Base-by-base conservation (phyloP, 2,797 vertebrate genomes). In the Yasuhikotakia modesta region DNA sequence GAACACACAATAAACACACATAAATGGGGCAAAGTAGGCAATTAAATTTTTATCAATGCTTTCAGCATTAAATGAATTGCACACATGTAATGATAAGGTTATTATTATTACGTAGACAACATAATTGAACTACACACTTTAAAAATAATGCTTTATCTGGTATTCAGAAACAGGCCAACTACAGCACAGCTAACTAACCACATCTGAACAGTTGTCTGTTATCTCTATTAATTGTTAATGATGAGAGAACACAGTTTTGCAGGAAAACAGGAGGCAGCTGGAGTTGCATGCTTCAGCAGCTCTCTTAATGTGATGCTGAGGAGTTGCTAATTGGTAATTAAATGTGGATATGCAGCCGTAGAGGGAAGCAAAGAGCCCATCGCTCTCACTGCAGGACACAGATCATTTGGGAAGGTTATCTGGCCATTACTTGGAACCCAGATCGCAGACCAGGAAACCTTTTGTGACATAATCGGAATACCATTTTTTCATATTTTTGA, bases 261-360 rank as follows among this genome's bases (percentile, higher is more conserved):
- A 46, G 63, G 43, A 63, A 60, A 72, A 57, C 55, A 55, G 27
- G 70, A 69, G 55, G 53, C 65, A 77, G 63, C 69, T 73, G 63
- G 78, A 81, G 45, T 66, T 50, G 35, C 63, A 64, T 0, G 80
- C 80, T 78, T 30, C 84, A 76, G 68, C 50, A 85, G 84, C 85
- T 27, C 86, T 61, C 79, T 84, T 83, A 91, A 84, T 85, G 81
- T 82, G 76, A 88, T 87, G 86, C 76, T 67, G 73, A 84, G 82
- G 79, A 46, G 66, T 77, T 79, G 79, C 79, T 90, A 91, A 90
- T 86, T 88, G 81, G 81, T 89, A 83, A 88, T 91, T 86, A 92
- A 88, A 89, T 86, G 72, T 88, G 90, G 88, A 87, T 91, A 91
- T 86, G 80, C 77, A 87, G 84, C 83, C 88, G 87, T 85, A 76